A percentile compares a stretch with the other conserved stretches of the same genome.
phyloP scores from a whole-genome alignment of 2,113 vertebrate genomes.

The Passer domesticus region DNA sequence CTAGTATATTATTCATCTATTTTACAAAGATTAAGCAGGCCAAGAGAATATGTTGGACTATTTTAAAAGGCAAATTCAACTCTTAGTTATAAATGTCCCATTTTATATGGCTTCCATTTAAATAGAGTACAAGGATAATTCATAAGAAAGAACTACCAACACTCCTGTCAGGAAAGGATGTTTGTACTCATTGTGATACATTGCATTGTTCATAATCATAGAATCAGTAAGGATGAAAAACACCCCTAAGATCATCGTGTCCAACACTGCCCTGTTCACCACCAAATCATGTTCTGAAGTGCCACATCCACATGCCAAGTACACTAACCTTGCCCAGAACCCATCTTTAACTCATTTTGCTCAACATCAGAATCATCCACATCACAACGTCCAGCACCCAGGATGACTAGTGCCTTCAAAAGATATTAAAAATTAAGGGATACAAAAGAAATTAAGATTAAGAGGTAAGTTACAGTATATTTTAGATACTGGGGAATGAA shows the following conservation, averaged over 20 bases:
- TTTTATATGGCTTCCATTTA: background rate
- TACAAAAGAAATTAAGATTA: background rate
- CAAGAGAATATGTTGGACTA: background rate
- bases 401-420: background rate
- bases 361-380: background rate
- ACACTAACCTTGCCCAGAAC: background rate
- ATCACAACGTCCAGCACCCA: background rate
- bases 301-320: rapidly evolving
- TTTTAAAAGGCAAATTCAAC: background rate
- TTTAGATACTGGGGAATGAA: background rate
- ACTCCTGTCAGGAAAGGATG: background rate
- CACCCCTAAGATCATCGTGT: rapidly evolving
- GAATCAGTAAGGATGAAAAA: background rate
- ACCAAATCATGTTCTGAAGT: background rate
- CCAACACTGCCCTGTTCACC: background rate
- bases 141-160: background rate
- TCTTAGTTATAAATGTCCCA: background rate
- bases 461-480: background rate
- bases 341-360: background rate
- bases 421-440: background rate
- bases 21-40: background rate
- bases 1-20: background rate
- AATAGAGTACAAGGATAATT: background rate
- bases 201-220: background rate
- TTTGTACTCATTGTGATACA: background rate